A percentile compares a stretch with the other conserved stretches of the same genome.
phyloP scores from a whole-genome alignment of 2,113 vertebrate genomes.

The Garra rufa region DNA sequence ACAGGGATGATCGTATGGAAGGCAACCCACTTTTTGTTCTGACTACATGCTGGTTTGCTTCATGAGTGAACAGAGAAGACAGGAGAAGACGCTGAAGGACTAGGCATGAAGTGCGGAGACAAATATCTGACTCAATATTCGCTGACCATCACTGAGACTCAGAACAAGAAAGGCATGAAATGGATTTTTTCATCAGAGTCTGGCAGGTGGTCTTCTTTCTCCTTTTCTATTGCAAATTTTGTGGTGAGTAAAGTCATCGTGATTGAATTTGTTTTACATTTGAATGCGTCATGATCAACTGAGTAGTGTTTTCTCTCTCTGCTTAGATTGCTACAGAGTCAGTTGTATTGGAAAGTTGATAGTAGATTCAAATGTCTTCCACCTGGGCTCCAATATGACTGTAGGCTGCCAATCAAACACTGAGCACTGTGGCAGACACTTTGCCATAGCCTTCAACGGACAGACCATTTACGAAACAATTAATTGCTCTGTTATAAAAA shows the following conservation, averaged over 20 bases:
- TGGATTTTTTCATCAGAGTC: constrained; percentile 51
- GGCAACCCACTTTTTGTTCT: neutral
- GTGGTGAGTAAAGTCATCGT: constrained; percentile 61
- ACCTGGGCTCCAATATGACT: constrained; percentile 71
- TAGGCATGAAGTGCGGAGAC: neutral
- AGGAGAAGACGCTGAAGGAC: neutral
- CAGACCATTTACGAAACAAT: neutral
- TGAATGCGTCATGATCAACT: neutral
- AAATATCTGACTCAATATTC: neutral
- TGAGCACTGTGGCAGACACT: constrained; percentile 49
- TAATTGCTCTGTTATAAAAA: constrained; percentile 61
- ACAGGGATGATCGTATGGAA: neutral
- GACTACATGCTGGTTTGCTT: neutral
- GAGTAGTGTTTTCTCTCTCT: constrained; percentile 12
- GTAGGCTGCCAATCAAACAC: constrained; percentile 65
- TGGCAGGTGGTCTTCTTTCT: constrained; percentile 58
- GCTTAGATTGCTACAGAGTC: constrained; percentile 31
- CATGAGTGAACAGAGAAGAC: neutral
- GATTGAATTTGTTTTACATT: neutral
- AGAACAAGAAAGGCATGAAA: constrained; percentile 52
- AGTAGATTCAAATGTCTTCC: constrained; percentile 65
- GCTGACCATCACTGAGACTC: constrained; percentile 4
- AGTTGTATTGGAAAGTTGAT: constrained; percentile 60
- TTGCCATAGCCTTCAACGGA: constrained; percentile 47
- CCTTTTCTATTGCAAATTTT: constrained; percentile 51